Conservation (phyloP, 2,113 vertebrate species). For the Entelurus aequoreus region DNA sequence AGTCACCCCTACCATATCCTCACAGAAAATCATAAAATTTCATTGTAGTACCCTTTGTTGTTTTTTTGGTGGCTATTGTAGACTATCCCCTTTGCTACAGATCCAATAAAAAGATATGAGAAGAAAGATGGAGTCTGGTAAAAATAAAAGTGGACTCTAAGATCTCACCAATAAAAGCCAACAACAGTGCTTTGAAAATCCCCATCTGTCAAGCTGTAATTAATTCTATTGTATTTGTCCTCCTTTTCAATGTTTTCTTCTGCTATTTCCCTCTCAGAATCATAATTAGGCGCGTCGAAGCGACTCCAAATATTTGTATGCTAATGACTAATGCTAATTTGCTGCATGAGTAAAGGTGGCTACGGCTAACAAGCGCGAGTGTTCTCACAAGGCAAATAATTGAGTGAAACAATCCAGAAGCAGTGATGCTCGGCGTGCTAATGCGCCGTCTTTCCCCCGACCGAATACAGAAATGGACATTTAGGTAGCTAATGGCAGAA, state of each 20-base stretch:
- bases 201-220: slow-evolving; percentile 5
- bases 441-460: slow-evolving; percentile 30
- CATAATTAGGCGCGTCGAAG: slow-evolving; percentile 39
- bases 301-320: slow-evolving; percentile 62
- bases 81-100: neutral
- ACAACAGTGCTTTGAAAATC: neutral
- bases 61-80: neutral
- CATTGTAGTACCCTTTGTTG: neutral
- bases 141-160: slow-evolving; percentile 3
- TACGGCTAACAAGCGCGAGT: slow-evolving; percentile 44
- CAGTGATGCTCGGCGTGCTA: slow-evolving; percentile 30
- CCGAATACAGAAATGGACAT: slow-evolving; percentile 30
- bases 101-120: slow-evolving; percentile 5
- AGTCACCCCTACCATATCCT: no score
- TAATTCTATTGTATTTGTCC: neutral
- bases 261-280: slow-evolving; percentile 22
- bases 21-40: no score
- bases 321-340: slow-evolving; percentile 53
- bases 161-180: slow-evolving; percentile 1
- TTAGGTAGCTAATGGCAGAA: neutral
- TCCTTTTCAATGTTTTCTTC: neutral
- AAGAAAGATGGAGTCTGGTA: neutral
- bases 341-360: slow-evolving; percentile 51
- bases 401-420: slow-evolving; percentile 33
- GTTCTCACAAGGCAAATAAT: slow-evolving; percentile 43